A percentile compares a stretch with the other conserved stretches of the same genome.
These are phyloP conservation scores for Anas capensis DNA, from an alignment of 2,797 vertebrate genomes.

Conservation along the genomic window DNA sequence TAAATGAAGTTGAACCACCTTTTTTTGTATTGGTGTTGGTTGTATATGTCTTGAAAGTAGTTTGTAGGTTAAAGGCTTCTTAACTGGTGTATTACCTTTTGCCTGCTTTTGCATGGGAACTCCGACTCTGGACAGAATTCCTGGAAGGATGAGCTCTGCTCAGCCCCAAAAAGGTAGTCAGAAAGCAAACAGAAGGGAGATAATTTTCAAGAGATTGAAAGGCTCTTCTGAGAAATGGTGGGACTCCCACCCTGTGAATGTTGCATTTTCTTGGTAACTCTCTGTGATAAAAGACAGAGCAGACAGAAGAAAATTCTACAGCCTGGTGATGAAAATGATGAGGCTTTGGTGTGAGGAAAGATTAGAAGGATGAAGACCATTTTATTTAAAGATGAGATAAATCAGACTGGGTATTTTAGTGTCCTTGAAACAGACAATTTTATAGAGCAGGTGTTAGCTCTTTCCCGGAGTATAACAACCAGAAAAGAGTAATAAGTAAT, in stretches of 20 bases:
- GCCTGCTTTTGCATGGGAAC: not conserved
- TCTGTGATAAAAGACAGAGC: not conserved
- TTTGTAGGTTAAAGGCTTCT: not conserved
- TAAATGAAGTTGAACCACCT: not conserved
- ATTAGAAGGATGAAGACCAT: not conserved
- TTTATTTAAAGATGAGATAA: not conserved
- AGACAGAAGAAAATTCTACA: not conserved
- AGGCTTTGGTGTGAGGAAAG: not conserved
- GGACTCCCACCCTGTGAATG: not conserved
- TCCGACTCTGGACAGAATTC: not conserved
- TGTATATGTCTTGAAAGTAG: not conserved
- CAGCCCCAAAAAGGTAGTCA: not conserved
- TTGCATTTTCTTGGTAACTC: not conserved
- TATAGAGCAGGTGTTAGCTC: not conserved
- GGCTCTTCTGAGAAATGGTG: not conserved
- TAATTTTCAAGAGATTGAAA: not conserved
- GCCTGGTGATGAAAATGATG: not conserved
- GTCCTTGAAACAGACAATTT: not conserved
- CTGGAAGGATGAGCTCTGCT: not conserved
- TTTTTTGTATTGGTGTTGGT: not conserved
- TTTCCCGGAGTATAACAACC: not conserved
- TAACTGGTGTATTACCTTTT: not conserved
- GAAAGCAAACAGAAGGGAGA: not conserved
- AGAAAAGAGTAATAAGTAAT: not conserved
- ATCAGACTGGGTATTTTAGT: not conserved